Conservation (phyloP, 2,113 vertebrate genomes). For the Mirounga angustirostris region DNA sequence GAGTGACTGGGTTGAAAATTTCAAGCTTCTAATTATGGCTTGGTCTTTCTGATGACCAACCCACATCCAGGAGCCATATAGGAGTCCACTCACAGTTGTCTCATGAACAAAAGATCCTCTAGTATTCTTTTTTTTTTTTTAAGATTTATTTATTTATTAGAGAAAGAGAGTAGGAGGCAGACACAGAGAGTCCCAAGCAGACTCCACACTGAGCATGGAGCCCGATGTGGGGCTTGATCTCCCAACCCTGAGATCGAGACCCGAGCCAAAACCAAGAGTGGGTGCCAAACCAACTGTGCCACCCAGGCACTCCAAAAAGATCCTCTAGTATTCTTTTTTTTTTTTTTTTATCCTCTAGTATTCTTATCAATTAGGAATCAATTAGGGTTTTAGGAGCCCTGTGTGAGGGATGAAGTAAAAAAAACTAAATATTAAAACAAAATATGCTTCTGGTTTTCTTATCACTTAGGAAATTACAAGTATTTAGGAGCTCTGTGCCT, state of each 20-base stretch:
- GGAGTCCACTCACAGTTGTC: neutral
- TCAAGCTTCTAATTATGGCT: neutral
- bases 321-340: neutral
- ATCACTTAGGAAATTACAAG: neutral
- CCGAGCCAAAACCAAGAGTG: neutral
- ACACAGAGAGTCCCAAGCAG: neutral
- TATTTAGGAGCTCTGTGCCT: neutral
- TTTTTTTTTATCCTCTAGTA: neutral
- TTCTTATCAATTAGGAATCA: neutral
- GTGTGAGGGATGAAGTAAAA: neutral
- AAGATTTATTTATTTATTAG: neutral
- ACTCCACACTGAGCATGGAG: neutral
- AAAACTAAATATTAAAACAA: neutral
- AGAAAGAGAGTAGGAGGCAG: neutral
- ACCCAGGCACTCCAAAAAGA: neutral
- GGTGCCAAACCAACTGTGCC: neutral
- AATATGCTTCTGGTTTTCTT: neutral
- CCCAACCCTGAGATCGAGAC: neutral
- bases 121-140: neutral
- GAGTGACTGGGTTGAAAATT: neutral
- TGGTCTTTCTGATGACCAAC: neutral
- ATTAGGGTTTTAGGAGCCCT: neutral
- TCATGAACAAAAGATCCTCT: neutral
- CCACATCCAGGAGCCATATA: neutral
- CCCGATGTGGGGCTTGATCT: neutral